Percentiles rank a stretch among this genome's conserved stretches.
Evolutionary conservation across 1,140 invertebrate species (phyloP).

Genomic region (Vanessa tameamea): DNA sequence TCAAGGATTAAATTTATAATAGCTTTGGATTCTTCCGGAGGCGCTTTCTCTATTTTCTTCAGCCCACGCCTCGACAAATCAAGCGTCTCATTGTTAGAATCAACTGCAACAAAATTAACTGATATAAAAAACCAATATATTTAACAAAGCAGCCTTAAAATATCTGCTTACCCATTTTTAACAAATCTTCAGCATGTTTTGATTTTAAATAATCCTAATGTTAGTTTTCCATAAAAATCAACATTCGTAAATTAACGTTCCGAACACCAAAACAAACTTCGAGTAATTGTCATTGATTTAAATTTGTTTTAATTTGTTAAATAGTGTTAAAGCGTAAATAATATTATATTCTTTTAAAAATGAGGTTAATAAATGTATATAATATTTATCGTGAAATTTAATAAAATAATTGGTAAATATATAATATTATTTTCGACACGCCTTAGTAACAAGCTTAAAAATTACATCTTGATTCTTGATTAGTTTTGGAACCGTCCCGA

Average conservation of each 20-base stretch:
- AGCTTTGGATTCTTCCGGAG: slow-evolving; percentile 83
- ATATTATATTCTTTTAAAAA: background rate
- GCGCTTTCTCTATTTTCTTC: slow-evolving; percentile 87
- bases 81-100: slow-evolving; percentile 75
- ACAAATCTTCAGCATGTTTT: slow-evolving; percentile 56
- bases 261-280: slow-evolving; percentile 34
- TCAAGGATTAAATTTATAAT: slow-evolving; percentile 90
- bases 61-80: slow-evolving; percentile 86
- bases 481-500: slow-evolving; percentile 35
- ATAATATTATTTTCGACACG: slow-evolving; percentile 30
- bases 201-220: slow-evolving; percentile 51
- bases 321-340: background rate
- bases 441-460: slow-evolving; percentile 25
- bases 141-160: background rate
- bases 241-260: slow-evolving; percentile 66
- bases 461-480: slow-evolving; percentile 28
- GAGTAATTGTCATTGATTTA: slow-evolving; percentile 32
- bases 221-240: slow-evolving; percentile 62
- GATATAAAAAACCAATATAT: background rate
- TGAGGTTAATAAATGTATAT: background rate
- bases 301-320: slow-evolving; percentile 4
- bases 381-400: background rate
- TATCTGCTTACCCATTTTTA: slow-evolving; percentile 63
- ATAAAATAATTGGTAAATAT: background rate
- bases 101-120: slow-evolving; percentile 53